Evolutionary conservation across 2,888 invertebrate species (phyloP).

Genomic region (Trachelus iudaicus): DNA sequence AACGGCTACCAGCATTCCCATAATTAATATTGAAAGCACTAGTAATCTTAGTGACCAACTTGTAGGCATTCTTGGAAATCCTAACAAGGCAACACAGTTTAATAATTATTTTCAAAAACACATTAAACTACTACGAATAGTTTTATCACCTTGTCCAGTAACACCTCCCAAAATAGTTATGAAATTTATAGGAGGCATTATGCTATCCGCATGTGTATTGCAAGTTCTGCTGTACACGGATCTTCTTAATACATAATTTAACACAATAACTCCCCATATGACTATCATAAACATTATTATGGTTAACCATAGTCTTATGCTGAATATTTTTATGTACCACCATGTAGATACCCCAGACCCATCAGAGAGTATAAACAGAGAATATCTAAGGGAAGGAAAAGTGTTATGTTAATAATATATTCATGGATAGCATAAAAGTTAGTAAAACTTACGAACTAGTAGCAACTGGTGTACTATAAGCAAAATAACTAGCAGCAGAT

Average conservation of each 20-base stretch:
- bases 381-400: constrained; percentile 33
- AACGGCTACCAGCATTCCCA: constrained; percentile 47
- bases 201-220: constrained; percentile 37
- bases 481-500: constrained; percentile 36
- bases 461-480: constrained; percentile 34
- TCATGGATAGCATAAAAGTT: background rate
- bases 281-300: constrained; percentile 32
- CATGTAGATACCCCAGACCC: constrained; percentile 37
- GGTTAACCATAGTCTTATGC: constrained; percentile 35
- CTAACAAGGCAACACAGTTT: constrained; percentile 23
- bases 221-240: constrained; percentile 19
- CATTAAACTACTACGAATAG: background rate
- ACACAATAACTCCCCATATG: constrained; percentile 28
- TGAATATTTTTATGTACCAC: constrained; percentile 48
- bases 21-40: constrained; percentile 37
- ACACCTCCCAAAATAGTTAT: constrained; percentile 44
- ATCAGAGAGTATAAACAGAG: constrained; percentile 43
- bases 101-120: constrained; percentile 1
- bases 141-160: constrained; percentile 45
- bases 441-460: constrained; percentile 28
- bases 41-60: constrained; percentile 46
- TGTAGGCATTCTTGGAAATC: constrained; percentile 41
- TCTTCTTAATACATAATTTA: constrained; percentile 36
- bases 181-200: constrained; percentile 38
- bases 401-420: background rate